Evolutionary conservation across 1,140 invertebrate genomes (phyloP).

Genomic region (Nephotettix cincticeps): DNA sequence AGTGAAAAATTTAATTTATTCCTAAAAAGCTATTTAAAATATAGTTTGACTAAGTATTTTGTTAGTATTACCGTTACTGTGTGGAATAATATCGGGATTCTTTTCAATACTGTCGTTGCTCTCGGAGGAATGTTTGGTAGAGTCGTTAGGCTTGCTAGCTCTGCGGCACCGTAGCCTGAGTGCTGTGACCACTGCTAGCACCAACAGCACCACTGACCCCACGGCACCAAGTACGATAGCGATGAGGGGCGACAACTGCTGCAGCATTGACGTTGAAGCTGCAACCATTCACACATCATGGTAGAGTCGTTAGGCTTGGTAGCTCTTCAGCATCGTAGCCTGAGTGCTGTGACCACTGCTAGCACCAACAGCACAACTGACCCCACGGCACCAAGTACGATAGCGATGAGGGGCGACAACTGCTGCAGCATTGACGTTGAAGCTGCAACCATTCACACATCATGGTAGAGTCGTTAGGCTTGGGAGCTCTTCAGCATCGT

Average conservation of each 20-base stretch:
- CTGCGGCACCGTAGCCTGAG: constrained; percentile 33
- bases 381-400: constrained; percentile 67
- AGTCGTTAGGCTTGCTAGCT: constrained; percentile 25
- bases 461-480: constrained; percentile 36
- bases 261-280: constrained; percentile 30
- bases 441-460: not conserved
- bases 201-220: constrained; percentile 64
- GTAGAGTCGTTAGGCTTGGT: constrained; percentile 27
- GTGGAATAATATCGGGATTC: constrained; percentile 74
- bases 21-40: not conserved
- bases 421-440: constrained; percentile 42
- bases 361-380: constrained; percentile 65
- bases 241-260: constrained; percentile 60
- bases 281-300: too few relatives aligned
- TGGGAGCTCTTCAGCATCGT: constrained; percentile 5
- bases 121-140: constrained; percentile 50
- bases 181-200: constrained; percentile 60
- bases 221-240: constrained; percentile 69
- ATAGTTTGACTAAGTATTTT: not conserved
- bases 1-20: too few relatives aligned
- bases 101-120: constrained; percentile 68
- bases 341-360: constrained; percentile 57
- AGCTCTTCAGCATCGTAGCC: not conserved
- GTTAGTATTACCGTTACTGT: constrained; percentile 59
- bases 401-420: constrained; percentile 63